Evolutionary conservation across 2,797 vertebrate genomes (phyloP), one percentile per base, ranked within the genome.

Genomic region (Poecile montanus): DNA sequence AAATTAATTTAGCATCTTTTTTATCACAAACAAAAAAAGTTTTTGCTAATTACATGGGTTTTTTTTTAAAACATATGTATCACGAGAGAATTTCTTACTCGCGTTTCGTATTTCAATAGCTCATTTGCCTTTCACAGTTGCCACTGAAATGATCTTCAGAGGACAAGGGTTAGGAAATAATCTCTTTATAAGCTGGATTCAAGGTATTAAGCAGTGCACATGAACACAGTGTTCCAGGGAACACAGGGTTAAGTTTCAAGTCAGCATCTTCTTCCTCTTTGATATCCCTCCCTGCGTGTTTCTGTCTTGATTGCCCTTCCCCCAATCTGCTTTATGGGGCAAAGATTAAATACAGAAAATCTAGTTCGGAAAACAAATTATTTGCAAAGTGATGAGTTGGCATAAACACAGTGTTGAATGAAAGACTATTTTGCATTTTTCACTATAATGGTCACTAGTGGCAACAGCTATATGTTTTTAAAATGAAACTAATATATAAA

Each of bases 401-500:
- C 80, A 85, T 50, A 91, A 93, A 81, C 16, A 79, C 0, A 1
- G 22, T 7, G 11, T 42, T 57, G 45, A 91, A 91, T 7, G 5
- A 50, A 29, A 92, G 23, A 47, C 27, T 75, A 8, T 22, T 95
- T 81, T 91, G 62, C 87, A 93, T 95, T 93, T 91, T 91, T 92
- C 78, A 95, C 65, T 60, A 23, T 20, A 86, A 81, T 7, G 47
- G 91, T 92, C 25, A 60, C 91, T 86, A 78, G 56, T 70, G 62
- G 82, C 80, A 94, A 92, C 51, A 75, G 54, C 51, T 90, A 53
- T 81, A 40, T 2, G 0, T 63, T 95, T 92, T 94, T 56, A 18
- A 95, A 95, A 75, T 81, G n/a, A 92, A 96, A 92, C 72, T 51
- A 85, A 87, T 40, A 63, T 70, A 70, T 54, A 89, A 96, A 97